These are phyloP conservation scores for Lasioglossum malachurum DNA, from an alignment of 2,888 invertebrate genomes.

Conservation along the genomic window DNA sequence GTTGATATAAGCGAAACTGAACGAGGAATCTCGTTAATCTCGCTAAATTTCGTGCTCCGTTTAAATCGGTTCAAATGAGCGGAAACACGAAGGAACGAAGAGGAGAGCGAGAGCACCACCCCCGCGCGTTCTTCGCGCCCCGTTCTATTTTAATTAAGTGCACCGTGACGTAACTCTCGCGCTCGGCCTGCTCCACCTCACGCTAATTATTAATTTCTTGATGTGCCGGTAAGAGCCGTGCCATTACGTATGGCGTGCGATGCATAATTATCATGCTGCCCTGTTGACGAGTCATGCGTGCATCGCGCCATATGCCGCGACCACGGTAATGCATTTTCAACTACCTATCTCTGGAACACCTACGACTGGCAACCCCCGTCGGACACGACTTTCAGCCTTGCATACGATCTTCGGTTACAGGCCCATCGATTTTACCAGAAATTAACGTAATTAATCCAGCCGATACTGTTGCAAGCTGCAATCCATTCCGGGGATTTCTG, in stretches of 20 bases:
- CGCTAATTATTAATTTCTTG: conserved; percentile 85
- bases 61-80: conserved; percentile 35
- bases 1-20: not conserved
- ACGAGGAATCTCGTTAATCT: conserved; percentile 46
- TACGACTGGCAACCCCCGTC: conserved; percentile 31
- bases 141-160: conserved; percentile 79
- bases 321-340: conserved; percentile 83
- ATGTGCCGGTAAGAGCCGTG: conserved; percentile 82
- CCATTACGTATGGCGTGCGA: conserved; percentile 83
- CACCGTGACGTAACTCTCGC: conserved; percentile 72
- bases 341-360: conserved; percentile 64
- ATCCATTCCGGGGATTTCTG: not conserved
- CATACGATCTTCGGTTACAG: conserved; percentile 58
- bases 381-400: conserved; percentile 57
- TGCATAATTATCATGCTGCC: conserved; percentile 83
- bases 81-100: conserved; percentile 29
- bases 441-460: conserved; percentile 59
- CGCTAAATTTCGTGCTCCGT: conserved; percentile 31
- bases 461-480: not conserved
- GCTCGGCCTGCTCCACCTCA: conserved; percentile 71
- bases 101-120: not conserved
- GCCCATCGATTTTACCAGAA: conserved; percentile 61
- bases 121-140: conserved; percentile 50
- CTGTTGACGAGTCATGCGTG: conserved; percentile 84
- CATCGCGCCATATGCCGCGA: conserved; percentile 80